Evolutionary conservation across 2,888 invertebrate species (phyloP).

Genomic region (Chrysolina oricalcia): DNA sequence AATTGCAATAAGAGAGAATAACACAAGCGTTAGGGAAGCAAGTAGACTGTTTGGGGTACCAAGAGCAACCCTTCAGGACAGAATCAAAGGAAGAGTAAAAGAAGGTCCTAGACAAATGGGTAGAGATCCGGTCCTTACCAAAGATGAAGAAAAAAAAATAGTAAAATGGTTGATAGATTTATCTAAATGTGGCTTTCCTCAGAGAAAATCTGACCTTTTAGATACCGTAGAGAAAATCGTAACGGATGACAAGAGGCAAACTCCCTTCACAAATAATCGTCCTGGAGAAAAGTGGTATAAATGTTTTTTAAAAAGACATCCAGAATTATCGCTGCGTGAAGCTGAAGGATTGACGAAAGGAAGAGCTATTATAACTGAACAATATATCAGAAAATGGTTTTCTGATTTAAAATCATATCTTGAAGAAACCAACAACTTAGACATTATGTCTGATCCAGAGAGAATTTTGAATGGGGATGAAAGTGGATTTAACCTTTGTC

Average conservation of each 20-base stretch:
- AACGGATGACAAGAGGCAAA: constrained; percentile 31
- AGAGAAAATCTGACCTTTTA: constrained; percentile 58
- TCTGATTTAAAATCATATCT: constrained; percentile 21
- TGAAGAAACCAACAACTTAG: constrained; percentile 8
- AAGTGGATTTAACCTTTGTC: constrained; percentile 29
- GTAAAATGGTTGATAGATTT: constrained; percentile 57
- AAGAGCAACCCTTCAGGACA: background rate
- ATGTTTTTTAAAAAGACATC: constrained; percentile 59
- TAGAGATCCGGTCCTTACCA: background rate
- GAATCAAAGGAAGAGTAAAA: constrained; percentile 13
- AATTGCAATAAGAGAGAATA: background rate
- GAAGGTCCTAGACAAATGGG: constrained; percentile 18
- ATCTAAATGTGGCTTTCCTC: constrained; percentile 61
- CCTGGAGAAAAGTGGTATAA: constrained; percentile 57
- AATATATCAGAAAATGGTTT: constrained; percentile 33
- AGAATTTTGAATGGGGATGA: constrained; percentile 29
- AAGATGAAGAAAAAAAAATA: constrained; percentile 56
- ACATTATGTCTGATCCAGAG: constrained; percentile 24
- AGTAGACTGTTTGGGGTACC: background rate
- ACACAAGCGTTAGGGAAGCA: background rate
- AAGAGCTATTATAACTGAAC: constrained; percentile 33
- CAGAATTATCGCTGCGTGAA: constrained; percentile 38
- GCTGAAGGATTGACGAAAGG: constrained; percentile 33
- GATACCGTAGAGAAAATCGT: constrained; percentile 57
- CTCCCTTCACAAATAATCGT: constrained; percentile 34